Conservation (phyloP, 2,113 vertebrate genomes). For the Ictalurus furcatus region DNA sequence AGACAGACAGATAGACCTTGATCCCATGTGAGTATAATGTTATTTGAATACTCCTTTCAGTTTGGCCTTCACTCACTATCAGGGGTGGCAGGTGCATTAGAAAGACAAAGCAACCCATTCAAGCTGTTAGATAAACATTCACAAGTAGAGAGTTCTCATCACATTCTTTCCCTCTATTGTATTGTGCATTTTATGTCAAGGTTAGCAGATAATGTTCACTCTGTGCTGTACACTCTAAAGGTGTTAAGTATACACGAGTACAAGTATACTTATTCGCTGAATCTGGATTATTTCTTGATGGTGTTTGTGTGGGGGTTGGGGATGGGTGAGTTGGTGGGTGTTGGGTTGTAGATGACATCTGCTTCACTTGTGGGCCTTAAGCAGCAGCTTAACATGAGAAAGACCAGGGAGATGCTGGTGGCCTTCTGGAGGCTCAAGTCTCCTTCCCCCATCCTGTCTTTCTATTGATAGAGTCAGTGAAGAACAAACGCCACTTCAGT, state of each 20-base stretch:
- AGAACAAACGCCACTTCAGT: background rate
- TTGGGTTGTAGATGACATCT: background rate
- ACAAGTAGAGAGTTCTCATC: background rate
- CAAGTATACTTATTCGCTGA: background rate
- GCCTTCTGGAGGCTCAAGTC: background rate
- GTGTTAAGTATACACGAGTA: background rate
- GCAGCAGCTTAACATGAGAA: background rate
- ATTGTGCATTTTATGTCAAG: background rate
- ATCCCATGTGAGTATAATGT: no score
- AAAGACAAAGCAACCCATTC: background rate
- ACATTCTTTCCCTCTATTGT: background rate
- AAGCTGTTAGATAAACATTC: conserved; percentile 15
- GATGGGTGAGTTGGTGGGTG: no score
- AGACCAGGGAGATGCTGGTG: background rate
- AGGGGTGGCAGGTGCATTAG: background rate
- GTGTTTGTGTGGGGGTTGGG: background rate
- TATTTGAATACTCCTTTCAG: background rate
- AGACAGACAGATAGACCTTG: background rate
- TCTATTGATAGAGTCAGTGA: background rate
- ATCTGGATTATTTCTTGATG: background rate
- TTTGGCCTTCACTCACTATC: background rate
- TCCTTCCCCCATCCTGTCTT: background rate
- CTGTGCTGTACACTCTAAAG: background rate
- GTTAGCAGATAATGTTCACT: background rate
- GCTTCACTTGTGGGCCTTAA: background rate